Conservation (phyloP, 2,888 invertebrate genomes). For the Beris chalybata region DNA sequence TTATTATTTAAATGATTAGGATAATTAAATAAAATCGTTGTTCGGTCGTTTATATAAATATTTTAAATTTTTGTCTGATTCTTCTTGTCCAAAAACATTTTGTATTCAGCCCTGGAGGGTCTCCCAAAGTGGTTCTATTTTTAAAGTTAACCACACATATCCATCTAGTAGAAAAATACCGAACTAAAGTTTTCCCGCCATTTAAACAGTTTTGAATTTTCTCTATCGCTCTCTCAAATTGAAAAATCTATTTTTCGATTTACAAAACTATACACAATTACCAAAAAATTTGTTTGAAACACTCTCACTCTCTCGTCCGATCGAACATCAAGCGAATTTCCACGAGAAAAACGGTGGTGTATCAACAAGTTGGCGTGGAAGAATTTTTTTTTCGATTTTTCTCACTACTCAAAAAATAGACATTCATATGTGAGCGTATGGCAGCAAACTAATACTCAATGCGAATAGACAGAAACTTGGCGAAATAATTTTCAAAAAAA, state of each 20-base stretch:
- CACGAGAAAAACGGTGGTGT: conserved; percentile 13
- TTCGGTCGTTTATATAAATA: no score
- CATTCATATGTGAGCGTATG: neutral
- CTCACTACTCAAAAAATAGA: neutral
- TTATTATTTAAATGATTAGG: no score
- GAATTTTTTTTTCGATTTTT: neutral
- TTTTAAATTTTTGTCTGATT: no score
- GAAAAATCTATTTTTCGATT: neutral
- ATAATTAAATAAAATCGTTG: no score
- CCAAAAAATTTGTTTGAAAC: neutral
- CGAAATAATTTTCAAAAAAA: conserved; percentile 9
- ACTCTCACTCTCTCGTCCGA: conserved; percentile 1
- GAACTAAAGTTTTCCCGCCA: neutral
- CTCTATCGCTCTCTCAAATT: neutral
- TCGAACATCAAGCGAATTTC: conserved; percentile 15
- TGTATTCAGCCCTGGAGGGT: no score
- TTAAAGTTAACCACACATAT: neutral
- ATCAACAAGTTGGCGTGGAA: conserved; percentile 34
- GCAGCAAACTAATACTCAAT: neutral
- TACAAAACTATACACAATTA: neutral
- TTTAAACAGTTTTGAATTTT: neutral
- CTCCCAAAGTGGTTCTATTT: no score
- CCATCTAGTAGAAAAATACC: neutral
- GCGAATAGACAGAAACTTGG: neutral
- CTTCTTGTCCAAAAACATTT: no score